phyloP scores from a whole-genome alignment of 2,113 vertebrate species.

The Condylura cristata region DNA sequence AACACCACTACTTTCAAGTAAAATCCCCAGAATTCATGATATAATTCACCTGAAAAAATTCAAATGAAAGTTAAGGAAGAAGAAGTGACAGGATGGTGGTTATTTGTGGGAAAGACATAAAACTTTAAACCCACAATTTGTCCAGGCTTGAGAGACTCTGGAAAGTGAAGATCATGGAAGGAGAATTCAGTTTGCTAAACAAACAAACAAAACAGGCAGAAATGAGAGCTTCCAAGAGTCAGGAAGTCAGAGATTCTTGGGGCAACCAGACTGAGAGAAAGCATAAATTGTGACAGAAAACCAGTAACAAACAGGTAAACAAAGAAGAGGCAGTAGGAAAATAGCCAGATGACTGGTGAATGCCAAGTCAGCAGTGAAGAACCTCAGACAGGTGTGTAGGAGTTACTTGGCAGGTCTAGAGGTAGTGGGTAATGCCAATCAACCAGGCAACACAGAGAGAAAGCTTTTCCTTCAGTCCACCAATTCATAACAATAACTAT shows the following conservation, averaged over 20 bases:
- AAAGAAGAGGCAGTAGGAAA: background rate
- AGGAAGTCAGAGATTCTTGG: background rate
- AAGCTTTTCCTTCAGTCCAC: background rate
- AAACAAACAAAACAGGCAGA: background rate
- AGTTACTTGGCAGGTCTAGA: background rate
- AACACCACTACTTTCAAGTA: background rate
- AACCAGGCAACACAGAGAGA: background rate
- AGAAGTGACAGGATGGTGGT: background rate
- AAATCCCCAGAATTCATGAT: background rate
- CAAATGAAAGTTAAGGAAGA: background rate
- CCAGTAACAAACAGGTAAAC: no score
- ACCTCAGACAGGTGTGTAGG: background rate
- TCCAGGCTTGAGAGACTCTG: background rate
- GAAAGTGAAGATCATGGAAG: background rate
- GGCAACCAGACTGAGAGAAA: background rate
- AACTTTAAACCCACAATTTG: background rate
- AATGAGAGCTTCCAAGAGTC: background rate
- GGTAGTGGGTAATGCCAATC: no score
- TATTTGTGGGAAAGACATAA: background rate
- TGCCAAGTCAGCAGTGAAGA: background rate
- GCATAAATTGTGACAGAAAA: background rate
- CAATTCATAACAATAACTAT: background rate
- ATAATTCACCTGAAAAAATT: background rate
- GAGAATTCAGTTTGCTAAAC: background rate
- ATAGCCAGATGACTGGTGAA: background rate